Conservation (phyloP, 2,888 invertebrate species). For the Drosophila bunnanda region DNA sequence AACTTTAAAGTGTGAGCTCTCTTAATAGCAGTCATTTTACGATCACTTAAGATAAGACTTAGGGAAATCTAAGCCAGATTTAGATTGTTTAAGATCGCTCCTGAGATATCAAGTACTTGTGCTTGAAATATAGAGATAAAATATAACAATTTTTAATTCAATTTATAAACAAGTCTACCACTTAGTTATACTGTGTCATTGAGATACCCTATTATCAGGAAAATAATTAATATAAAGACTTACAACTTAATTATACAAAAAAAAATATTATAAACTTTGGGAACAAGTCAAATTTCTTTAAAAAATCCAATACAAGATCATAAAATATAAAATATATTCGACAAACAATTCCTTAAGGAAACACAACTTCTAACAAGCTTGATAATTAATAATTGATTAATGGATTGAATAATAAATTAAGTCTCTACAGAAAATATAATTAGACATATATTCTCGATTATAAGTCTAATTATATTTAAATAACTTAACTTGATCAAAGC, state of each 20-base stretch:
- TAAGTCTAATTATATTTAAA: too few relatives aligned
- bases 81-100: background rate
- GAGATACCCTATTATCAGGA: background rate
- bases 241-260: too few relatives aligned
- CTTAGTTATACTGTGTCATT: background rate
- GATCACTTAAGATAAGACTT: slow-evolving; percentile 40
- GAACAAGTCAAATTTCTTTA: too few relatives aligned
- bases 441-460: too few relatives aligned
- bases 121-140: background rate
- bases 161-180: background rate
- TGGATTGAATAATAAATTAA: background rate
- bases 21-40: slow-evolving; percentile 24
- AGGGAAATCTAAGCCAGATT: slow-evolving; percentile 25
- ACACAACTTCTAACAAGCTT: background rate
- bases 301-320: too few relatives aligned
- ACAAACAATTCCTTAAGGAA: too few relatives aligned
- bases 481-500: background rate
- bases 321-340: too few relatives aligned
- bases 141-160: too few relatives aligned
- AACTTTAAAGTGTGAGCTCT: slow-evolving; percentile 27
- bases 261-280: too few relatives aligned
- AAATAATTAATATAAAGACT: background rate
- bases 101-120: background rate
- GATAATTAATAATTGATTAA: background rate
- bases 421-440: background rate